Base-by-base conservation (phyloP, 2,797 vertebrate species). In the Tangara arthus region DNA sequence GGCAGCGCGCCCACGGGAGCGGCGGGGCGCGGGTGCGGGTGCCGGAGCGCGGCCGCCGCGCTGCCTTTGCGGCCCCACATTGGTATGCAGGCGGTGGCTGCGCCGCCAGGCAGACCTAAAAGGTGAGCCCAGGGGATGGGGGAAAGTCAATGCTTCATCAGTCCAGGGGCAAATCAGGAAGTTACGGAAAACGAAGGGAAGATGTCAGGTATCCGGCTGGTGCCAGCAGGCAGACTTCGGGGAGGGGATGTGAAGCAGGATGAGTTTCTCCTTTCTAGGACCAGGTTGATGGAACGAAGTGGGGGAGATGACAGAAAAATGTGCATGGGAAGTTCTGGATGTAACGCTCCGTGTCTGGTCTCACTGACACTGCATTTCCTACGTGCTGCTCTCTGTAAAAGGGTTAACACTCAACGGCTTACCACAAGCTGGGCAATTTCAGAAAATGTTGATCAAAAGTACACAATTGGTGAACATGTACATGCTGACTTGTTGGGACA, bases 71-170 rank as follows among this genome's bases (percentile, higher is more conserved):
- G 87, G 95, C 89, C 84, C 78, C 93, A 69, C 90, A 97, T 97
- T 97, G 97, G 96, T 97, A 97, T 97, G 95, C 97, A 96, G 95
- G 88, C 90, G 89, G 94, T 94, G 93, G 84, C 96, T 90, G 93
- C 96, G 90, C 86, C 80, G 90, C 84, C 95, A 76, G 96, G 95
- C 92, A 92, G 70, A 96, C 55, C 93, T 93, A 71, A 95, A 95
- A 96, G 96, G 93, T 95, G 91, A 97, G 94, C 95, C 93, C 93
- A 6, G 76, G 92, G 77, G 82, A 75, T 39, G 39, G 64, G 57
- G 73, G 22, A 65, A 66, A 94, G 57, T 21, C 87, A 69, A 1
- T 5, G 76, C 63, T 41, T 81, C 14, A 3, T 64, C 63, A 52
- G 78, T 8, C 26, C 61, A 42, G 63, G 41, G 65, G 18, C 47